A percentile compares a stretch with the other conserved stretches of the same genome.
phyloP scores from a whole-genome alignment of 2,797 vertebrate species.

The Cossypha niveicapilla region DNA sequence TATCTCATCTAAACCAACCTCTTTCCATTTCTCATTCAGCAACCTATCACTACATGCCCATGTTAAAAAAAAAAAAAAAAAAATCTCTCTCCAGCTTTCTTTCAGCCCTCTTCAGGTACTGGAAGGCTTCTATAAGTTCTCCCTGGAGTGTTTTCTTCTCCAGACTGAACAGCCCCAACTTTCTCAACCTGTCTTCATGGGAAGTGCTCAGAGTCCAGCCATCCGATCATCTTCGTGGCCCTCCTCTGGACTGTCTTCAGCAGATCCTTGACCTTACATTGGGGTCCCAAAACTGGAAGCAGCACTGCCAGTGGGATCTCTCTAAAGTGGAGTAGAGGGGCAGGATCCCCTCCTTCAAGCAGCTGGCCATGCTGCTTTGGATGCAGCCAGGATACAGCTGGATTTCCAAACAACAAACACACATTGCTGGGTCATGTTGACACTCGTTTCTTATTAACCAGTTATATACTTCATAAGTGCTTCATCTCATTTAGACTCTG shows the following conservation, averaged over 20 bases:
- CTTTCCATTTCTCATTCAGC: background rate
- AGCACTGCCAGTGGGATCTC: background rate
- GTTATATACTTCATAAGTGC: background rate
- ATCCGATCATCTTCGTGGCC: accelerated
- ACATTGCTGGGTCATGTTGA: background rate
- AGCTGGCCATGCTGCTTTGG: accelerated
- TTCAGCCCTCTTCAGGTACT: background rate
- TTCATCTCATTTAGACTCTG: background rate
- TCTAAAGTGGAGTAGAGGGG: background rate
- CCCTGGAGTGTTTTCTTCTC: background rate
- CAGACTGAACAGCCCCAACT: background rate
- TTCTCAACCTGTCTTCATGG: background rate
- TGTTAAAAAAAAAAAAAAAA: background rate
- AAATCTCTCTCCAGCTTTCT: background rate
- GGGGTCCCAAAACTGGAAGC: background rate
- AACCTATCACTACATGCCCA: background rate
- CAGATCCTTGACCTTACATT: accelerated
- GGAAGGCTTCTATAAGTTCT: background rate
- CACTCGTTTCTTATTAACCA: background rate
- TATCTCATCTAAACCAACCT: background rate
- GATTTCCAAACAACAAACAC: background rate
- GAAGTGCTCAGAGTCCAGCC: background rate
- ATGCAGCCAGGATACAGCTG: background rate
- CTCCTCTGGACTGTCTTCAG: background rate
- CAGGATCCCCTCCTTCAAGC: background rate